A percentile compares a stretch with the other conserved stretches of the same genome.
These are phyloP conservation scores for Teleopsis dalmanni DNA, from an alignment of 1,140 invertebrate species.

Conservation along the genomic window DNA sequence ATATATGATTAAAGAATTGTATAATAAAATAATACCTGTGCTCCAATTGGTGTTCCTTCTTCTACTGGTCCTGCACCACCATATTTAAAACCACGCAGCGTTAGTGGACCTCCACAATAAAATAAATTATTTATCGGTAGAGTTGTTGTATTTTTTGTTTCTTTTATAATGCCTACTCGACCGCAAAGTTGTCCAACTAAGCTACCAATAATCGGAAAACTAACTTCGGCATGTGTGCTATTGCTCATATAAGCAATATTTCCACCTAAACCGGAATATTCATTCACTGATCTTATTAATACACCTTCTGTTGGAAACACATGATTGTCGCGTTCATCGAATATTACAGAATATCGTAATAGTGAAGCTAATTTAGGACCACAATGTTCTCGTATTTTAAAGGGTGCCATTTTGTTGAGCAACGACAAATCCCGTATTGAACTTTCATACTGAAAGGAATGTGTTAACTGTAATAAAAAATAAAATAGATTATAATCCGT, in stretches of 20 bases:
- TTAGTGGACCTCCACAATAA: constrained; percentile 39
- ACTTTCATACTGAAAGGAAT: constrained; percentile 41
- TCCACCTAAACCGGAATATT: constrained; percentile 38
- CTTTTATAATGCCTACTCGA: constrained; percentile 31
- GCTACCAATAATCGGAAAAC: constrained; percentile 31
- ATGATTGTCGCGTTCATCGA: constrained; percentile 33
- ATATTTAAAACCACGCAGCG: constrained; percentile 35
- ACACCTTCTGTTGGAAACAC: constrained; percentile 39
- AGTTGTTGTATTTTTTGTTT: constrained; percentile 29
- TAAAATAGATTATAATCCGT: neutral
- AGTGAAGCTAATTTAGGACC: constrained; percentile 39
- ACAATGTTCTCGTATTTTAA: constrained; percentile 36
- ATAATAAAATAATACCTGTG: constrained; percentile 16
- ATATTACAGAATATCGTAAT: constrained; percentile 34
- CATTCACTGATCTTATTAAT: constrained; percentile 31
- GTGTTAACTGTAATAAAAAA: constrained; percentile 26
- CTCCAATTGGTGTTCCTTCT: constrained; percentile 37
- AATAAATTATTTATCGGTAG: constrained; percentile 36
- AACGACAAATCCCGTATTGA: constrained; percentile 32
- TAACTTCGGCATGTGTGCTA: constrained; percentile 37
- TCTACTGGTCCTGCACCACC: constrained; percentile 35
- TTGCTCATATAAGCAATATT: constrained; percentile 35
- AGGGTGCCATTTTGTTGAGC: constrained; percentile 33
- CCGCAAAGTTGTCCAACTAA: constrained; percentile 36
- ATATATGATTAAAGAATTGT: neutral